phyloP scores from a whole-genome alignment of 2,113 vertebrate species.

The Mobula birostris region DNA sequence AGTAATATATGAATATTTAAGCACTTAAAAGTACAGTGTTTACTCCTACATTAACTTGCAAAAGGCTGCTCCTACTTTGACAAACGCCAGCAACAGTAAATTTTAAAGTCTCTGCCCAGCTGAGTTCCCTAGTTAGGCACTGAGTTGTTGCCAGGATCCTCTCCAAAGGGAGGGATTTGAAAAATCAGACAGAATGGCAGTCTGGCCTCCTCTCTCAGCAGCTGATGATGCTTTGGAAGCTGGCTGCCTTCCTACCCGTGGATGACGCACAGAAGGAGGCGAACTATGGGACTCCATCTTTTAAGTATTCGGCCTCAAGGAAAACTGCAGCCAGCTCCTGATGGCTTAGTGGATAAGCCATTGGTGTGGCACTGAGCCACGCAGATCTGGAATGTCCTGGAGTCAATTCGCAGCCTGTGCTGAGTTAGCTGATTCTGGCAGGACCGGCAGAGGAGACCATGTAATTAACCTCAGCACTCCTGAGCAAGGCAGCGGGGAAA shows the following conservation, averaged over 20 bases:
- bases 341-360: slow-evolving; percentile 14
- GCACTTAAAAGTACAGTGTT: neutral
- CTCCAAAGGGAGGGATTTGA: neutral
- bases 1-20: neutral
- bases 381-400: slow-evolving; percentile 10
- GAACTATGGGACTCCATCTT: neutral
- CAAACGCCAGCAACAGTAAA: neutral
- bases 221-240: neutral
- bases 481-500: neutral
- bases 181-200: neutral
- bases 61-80: neutral
- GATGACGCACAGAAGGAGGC: slow-evolving; percentile 4
- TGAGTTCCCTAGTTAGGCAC: too few relatives aligned
- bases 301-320: slow-evolving; percentile 13
- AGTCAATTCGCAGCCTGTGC: slow-evolving; percentile 16
- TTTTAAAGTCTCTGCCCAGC: neutral
- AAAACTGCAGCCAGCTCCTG: slow-evolving; percentile 16
- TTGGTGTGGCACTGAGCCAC: slow-evolving; percentile 24
- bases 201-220: neutral
- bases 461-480: neutral
- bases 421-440: neutral
- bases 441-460: neutral
- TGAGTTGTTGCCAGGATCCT: neutral
- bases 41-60: neutral
- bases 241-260: neutral